phyloP scores from a whole-genome alignment of 2,113 vertebrate genomes.

The Periophthalmus modestus region DNA sequence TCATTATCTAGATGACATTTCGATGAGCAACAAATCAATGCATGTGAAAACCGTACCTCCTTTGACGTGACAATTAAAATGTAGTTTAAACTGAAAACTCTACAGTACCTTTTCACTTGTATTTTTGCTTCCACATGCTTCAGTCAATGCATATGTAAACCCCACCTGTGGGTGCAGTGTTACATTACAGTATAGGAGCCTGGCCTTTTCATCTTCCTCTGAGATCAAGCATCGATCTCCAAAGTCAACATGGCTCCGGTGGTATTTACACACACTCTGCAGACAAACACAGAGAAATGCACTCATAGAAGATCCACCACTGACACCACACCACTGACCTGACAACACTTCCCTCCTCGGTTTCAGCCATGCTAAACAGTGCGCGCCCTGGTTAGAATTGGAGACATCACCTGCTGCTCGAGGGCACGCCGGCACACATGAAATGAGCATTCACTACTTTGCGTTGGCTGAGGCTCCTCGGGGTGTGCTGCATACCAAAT shows the following conservation, averaged over 20 bases:
- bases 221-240: conserved; percentile 65
- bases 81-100: not conserved
- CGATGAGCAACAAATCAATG: conserved; percentile 1
- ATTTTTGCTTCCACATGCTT: not conserved
- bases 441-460: conserved; percentile 36
- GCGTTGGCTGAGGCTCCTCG: conserved; percentile 27
- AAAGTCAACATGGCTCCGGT: conserved; percentile 57
- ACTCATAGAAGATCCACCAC: conserved; percentile 1
- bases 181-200: conserved; percentile 60
- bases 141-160: not conserved
- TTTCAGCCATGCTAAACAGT: conserved; percentile 37
- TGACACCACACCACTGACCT: conserved; percentile 12
- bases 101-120: not conserved
- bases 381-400: conserved; percentile 32
- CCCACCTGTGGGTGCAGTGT: conserved; percentile 24
- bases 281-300: conserved; percentile 13
- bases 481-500: conserved; percentile 53
- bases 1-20: conserved; percentile 3
- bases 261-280: conserved; percentile 59
- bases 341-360: conserved; percentile 33
- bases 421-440: conserved; percentile 9
- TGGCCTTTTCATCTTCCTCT: conserved; percentile 63
- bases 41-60: not conserved
- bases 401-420: conserved; percentile 35
- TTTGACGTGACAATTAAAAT: not conserved